Evolutionary conservation across 1,140 invertebrate species (phyloP).

Genomic region (Diachasmimorpha longicaudata): DNA sequence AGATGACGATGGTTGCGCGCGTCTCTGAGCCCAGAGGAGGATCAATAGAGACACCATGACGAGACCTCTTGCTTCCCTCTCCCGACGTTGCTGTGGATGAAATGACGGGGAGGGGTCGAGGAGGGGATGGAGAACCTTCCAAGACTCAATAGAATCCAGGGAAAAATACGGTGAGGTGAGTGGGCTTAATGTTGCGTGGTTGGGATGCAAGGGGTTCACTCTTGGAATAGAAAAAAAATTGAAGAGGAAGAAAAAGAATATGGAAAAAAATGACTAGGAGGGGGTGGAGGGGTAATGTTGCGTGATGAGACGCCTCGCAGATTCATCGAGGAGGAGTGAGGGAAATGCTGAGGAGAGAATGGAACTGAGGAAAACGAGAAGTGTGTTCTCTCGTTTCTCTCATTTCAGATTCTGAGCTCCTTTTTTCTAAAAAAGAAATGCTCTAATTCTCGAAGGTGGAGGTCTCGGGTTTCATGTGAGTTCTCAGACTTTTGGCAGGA

Average conservation of each 20-base stretch:
- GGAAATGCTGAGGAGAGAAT: conserved; percentile 22
- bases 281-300: conserved; percentile 56
- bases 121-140: conserved; percentile 13
- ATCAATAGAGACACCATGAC: conserved; percentile 64
- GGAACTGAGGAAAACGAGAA: conserved; percentile 27
- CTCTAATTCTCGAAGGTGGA: conserved; percentile 50
- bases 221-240: conserved; percentile 23
- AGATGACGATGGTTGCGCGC: conserved; percentile 55
- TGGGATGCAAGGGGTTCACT: conserved; percentile 38
- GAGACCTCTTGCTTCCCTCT: conserved; percentile 52
- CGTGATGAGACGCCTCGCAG: conserved; percentile 61
- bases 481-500: too few species aligned
- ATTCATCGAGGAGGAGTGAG: conserved; percentile 54
- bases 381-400: neutral
- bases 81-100: conserved; percentile 29
- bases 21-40: conserved; percentile 54
- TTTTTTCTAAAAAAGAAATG: conserved; percentile 23
- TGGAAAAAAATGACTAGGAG: conserved; percentile 26
- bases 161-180: conserved; percentile 47
- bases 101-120: conserved; percentile 15
- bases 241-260: conserved; percentile 2
- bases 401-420: neutral
- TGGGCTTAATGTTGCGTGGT: conserved; percentile 56
- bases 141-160: conserved; percentile 39
- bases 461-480: neutral